phyloP scores from a whole-genome alignment of 2,113 vertebrate genomes.

The Vicugna pacos region DNA sequence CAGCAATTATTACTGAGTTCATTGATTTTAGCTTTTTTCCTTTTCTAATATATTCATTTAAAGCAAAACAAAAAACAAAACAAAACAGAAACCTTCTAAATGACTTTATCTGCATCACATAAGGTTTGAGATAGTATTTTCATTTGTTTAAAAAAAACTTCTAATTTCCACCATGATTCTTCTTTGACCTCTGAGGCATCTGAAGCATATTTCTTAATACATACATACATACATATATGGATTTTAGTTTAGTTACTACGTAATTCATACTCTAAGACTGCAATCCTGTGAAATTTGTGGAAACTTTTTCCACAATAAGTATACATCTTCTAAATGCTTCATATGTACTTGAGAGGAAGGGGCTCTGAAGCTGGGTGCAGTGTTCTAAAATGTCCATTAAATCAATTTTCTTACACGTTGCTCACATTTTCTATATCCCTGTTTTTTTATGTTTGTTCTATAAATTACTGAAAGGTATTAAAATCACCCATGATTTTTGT shows the following conservation, averaged over 20 bases:
- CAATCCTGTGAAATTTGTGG: slow-evolving; percentile 7
- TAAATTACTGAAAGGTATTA: neutral
- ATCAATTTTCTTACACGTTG: neutral
- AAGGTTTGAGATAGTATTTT: neutral
- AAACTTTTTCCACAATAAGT: neutral
- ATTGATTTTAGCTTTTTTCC: neutral
- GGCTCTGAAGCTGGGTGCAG: neutral
- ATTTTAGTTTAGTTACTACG: neutral
- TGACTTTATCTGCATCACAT: neutral
- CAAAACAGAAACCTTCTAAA: neutral
- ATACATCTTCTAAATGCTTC: neutral
- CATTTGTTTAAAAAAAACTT: neutral
- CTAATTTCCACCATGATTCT: neutral
- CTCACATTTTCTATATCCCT: neutral
- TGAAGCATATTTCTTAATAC: neutral
- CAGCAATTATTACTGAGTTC: neutral
- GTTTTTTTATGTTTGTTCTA: neutral
- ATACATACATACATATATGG: neutral
- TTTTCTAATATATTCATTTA: neutral
- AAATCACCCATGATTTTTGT: neutral
- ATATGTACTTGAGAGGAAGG: neutral
- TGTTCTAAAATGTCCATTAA: neutral
- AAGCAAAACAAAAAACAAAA: neutral
- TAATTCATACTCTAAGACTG: neutral
- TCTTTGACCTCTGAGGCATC: neutral